Evolutionary conservation across 2,888 invertebrate genomes (phyloP).

Genomic region (Drosophila pseudotakahashii): DNA sequence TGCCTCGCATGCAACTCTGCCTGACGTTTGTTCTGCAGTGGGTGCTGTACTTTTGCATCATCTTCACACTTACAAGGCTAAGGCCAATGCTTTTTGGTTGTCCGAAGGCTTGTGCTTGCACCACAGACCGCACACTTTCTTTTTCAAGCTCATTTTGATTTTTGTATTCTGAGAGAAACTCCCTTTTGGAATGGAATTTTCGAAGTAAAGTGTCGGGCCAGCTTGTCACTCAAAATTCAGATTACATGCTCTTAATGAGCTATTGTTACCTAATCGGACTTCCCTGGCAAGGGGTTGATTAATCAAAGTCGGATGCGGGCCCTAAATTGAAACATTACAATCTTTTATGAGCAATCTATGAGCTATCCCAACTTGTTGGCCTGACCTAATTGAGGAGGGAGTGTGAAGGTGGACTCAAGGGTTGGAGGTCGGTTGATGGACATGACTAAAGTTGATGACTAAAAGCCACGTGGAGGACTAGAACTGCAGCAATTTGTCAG

Average conservation of each 20-base stretch:
- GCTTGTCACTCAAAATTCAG: conserved; percentile 14
- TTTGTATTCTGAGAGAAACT: conserved; percentile 1
- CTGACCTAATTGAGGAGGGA: conserved; percentile 43
- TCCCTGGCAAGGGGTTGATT: conserved; percentile 4
- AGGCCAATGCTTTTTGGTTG: conserved; percentile 31
- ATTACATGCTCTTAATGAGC: conserved; percentile 27
- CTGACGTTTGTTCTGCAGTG: too few species aligned
- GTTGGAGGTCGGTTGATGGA: conserved; percentile 18
- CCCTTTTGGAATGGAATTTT: conserved; percentile 1
- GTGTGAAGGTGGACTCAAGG: conserved; percentile 8
- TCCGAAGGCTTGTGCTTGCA: conserved; percentile 26
- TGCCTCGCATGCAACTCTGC: background rate
- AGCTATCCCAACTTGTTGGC: conserved; percentile 32
- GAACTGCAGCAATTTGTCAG: conserved; percentile 76
- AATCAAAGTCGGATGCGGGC: conserved; percentile 38
- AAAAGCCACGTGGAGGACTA: conserved; percentile 56
- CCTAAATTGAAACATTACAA: conserved; percentile 69
- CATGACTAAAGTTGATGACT: conserved; percentile 46
- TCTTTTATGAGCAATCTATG: conserved; percentile 49
- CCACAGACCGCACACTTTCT: conserved; percentile 30
- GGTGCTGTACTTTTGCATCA: background rate
- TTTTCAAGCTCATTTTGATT: conserved; percentile 49
- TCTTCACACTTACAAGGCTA: conserved; percentile 57
- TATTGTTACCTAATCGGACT: conserved; percentile 25
- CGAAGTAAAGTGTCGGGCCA: conserved; percentile 7